Evolutionary conservation across 2,113 vertebrate species (phyloP), one percentile per base, ranked within the genome.

Genomic region (Platichthys stellatus): DNA sequence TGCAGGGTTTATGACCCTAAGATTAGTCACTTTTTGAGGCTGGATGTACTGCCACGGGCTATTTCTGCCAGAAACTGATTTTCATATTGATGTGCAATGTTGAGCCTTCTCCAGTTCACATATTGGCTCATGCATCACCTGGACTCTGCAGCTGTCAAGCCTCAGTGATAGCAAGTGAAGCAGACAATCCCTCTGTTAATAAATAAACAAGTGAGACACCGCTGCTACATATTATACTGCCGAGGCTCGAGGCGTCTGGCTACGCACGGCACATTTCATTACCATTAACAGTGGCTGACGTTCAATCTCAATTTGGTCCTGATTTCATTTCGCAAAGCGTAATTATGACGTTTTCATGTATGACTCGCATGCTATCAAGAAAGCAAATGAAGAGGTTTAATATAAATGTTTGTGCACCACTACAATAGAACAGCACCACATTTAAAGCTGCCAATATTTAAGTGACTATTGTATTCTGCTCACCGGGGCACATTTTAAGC

Each of bases 111-210:
- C 91, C 84, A 85, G 86, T 91, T 83, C 91, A 86, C 92, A 94
- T 94, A 95, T 95, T 94, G 93, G 92, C 94, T 94, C 94, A 94
- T 95, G 94, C 91, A 94, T 95, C 94, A 95, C 93, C 92, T 89
- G 87, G 84, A 88, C 92, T 83, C 86, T 72, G 90, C 82, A 74
- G 88, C 93, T 95, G 94, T 93, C 94, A 94, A 86, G 92, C 87
- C 76, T 87, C 92, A 89, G 89, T 92, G 90, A 94, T 93, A 94
- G 90, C 90, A 88, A 89, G 88, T 85, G 92, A 91, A 90, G 88
- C 89, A 78, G 91, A 92, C 90, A 85, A 91, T 90, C 91, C 77
- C 82, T 88, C 75, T 83, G 86, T 93, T 93, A 92, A 94, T 92
- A 93, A 94, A 94, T 93, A 93, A 94, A 94, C 92, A 91, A 89